Percentiles rank a stretch among this genome's conserved stretches.
These are phyloP conservation scores for Pseudoatta argentina DNA, from an alignment of 1,140 invertebrate genomes.

Conservation along the genomic window DNA sequence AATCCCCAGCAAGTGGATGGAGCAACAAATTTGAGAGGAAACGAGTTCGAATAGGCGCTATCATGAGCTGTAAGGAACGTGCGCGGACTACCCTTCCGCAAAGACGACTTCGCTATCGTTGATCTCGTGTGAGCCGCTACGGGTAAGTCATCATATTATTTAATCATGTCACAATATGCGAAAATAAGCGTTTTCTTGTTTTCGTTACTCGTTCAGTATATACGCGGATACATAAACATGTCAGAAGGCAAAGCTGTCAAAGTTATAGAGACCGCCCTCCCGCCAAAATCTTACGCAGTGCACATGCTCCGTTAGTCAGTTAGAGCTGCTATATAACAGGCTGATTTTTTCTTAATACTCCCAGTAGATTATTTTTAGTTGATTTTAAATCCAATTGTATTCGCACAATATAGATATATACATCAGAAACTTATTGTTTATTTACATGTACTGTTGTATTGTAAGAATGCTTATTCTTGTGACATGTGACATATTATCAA, in stretches of 20 bases:
- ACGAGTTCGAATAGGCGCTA: slow-evolving; percentile 55
- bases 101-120: slow-evolving; percentile 73
- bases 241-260: slow-evolving; percentile 2
- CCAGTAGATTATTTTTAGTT: neutral
- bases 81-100: slow-evolving; percentile 73
- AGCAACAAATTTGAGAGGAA: slow-evolving; percentile 24
- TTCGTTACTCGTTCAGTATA: neutral
- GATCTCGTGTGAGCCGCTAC: slow-evolving; percentile 75
- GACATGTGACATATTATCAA: neutral
- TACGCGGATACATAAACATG: neutral
- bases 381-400: neutral
- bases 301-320: slow-evolving; percentile 74
- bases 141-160: slow-evolving; percentile 72
- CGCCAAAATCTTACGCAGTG: slow-evolving; percentile 76
- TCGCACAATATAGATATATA: neutral
- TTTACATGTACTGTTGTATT: neutral
- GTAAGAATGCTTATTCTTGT: neutral
- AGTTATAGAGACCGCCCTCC: slow-evolving; percentile 65
- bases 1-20: slow-evolving; percentile 59
- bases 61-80: slow-evolving; percentile 76
- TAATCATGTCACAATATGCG: neutral
- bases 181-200: neutral
- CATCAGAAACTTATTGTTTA: neutral
- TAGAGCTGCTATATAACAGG: slow-evolving; percentile 36
- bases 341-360: neutral